Evolutionary conservation across 2,113 vertebrate species (phyloP).

Genomic region (Tachysurus vachellii): DNA sequence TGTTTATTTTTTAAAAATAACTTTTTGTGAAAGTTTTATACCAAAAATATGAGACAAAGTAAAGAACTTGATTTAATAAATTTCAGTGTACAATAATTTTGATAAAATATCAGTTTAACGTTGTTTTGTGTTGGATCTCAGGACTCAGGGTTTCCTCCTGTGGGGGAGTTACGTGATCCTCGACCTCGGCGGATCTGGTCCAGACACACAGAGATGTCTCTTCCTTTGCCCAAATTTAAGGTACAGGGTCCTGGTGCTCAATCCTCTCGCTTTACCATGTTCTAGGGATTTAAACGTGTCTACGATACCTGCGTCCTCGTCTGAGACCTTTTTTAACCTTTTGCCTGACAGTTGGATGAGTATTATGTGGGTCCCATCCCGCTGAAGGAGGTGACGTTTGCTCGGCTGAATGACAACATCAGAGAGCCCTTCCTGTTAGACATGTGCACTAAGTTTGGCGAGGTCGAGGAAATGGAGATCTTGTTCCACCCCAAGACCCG

Average conservation of each 20-base stretch:
- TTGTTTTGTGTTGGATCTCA: constrained; percentile 49
- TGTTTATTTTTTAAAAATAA: no score
- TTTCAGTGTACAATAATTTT: not conserved
- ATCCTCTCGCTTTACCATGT: not conserved
- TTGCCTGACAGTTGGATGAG: constrained; percentile 80
- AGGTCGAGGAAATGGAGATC: constrained; percentile 93
- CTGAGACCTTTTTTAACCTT: not conserved
- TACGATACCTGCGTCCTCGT: not conserved
- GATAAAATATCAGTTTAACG: not conserved
- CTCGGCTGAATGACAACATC: constrained; percentile 91
- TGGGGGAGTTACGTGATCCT: constrained; percentile 85
- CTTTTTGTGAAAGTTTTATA: no score
- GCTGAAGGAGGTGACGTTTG: constrained; percentile 92
- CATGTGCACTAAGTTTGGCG: constrained; percentile 92
- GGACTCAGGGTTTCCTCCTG: constrained; percentile 85
- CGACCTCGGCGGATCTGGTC: constrained; percentile 86
- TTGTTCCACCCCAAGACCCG: constrained; percentile 87
- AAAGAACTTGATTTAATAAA: no score
- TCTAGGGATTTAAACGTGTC: not conserved
- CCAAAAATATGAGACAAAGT: no score
- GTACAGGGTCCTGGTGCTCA: constrained; percentile 61
- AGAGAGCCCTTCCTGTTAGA: constrained; percentile 89
- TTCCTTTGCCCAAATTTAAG: constrained; percentile 93
- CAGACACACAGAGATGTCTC: constrained; percentile 83
- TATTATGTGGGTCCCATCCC: constrained; percentile 91